Percentiles rank a stretch among this genome's conserved stretches.
Evolutionary conservation across 2,797 vertebrate genomes (phyloP).

Genomic region (Tenualosa thibaudeaui): DNA sequence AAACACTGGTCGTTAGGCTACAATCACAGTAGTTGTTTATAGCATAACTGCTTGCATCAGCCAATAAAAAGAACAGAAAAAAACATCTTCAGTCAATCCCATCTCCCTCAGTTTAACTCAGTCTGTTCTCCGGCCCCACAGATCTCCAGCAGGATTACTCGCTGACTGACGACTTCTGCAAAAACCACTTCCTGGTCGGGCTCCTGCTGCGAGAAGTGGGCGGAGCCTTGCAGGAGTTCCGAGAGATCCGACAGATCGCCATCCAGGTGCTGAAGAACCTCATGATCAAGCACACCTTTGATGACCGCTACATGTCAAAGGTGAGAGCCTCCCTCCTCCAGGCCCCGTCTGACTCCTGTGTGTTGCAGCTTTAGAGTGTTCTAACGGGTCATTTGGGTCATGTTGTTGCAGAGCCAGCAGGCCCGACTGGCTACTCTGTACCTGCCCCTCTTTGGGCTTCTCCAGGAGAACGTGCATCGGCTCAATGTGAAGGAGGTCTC

Average conservation of each 20-base stretch:
- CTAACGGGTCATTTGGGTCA: neutral
- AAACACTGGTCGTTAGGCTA: constrained; percentile 13
- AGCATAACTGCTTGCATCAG: neutral
- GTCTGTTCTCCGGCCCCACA: constrained; percentile 57
- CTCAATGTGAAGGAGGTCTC: constrained; percentile 91
- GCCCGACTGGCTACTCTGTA: constrained; percentile 93
- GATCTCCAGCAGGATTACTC: constrained; percentile 96
- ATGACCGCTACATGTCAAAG: constrained; percentile 89
- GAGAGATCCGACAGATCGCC: constrained; percentile 88
- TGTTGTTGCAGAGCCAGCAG: constrained; percentile 86
- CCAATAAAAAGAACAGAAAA: neutral
- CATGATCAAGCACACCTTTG: constrained; percentile 96
- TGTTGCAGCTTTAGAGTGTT: neutral
- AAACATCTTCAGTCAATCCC: neutral
- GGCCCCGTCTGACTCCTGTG: neutral
- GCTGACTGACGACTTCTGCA: constrained; percentile 95
- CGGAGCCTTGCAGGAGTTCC: constrained; percentile 88
- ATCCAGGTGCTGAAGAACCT: constrained; percentile 93
- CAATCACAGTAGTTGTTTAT: constrained; percentile 25
- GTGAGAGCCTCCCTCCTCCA: constrained; percentile 62
- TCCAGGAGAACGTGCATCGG: constrained; percentile 93
- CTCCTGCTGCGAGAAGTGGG: constrained; percentile 90
- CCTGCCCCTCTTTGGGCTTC: constrained; percentile 90
- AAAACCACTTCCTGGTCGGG: constrained; percentile 95
- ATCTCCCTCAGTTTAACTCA: neutral